Percentiles rank a stretch among this genome's conserved stretches.
Conservation (phyloP, 2,113 vertebrate genomes). For the Stomatorhinus ivindoensis region DNA sequence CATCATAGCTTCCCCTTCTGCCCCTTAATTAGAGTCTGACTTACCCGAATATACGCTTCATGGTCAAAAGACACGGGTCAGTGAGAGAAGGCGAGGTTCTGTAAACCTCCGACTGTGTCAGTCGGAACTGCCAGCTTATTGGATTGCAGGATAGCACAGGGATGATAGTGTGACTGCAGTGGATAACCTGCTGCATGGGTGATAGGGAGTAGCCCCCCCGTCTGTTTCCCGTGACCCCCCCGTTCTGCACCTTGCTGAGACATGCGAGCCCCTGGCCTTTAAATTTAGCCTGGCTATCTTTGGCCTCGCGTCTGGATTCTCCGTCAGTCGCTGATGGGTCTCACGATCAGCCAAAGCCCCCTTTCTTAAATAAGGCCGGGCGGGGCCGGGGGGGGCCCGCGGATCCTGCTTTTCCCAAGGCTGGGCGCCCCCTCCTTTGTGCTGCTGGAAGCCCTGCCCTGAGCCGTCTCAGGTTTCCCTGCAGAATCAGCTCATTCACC, state of each 20-base stretch:
- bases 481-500: slow-evolving; percentile 11
- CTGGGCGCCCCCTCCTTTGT: not conserved
- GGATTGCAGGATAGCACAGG: not conserved
- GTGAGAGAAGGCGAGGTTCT: slow-evolving; percentile 11
- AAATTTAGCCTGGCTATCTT: slow-evolving; percentile 41
- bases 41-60: slow-evolving; percentile 22
- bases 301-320: slow-evolving; percentile 38
- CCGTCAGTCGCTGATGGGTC: slow-evolving; percentile 38
- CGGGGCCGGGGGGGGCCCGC: slow-evolving; percentile 1
- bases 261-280: slow-evolving; percentile 34
- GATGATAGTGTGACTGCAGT: not conserved
- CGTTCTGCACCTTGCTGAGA: slow-evolving; percentile 32
- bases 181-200: not conserved
- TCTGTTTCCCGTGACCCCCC: slow-evolving; percentile 37
- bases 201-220: not conserved
- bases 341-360: slow-evolving; percentile 45
- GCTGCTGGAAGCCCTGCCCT: not conserved
- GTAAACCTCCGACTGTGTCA: slow-evolving; percentile 23
- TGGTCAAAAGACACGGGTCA: slow-evolving; percentile 29
- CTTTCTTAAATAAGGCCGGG: slow-evolving; percentile 18
- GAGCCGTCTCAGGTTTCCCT: slow-evolving; percentile 8
- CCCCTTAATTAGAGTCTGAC: slow-evolving; percentile 21
- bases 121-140: slow-evolving; percentile 18
- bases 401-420: slow-evolving; percentile 6
- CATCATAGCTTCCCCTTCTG: not conserved